Evolutionary conservation across 2,888 invertebrate genomes (phyloP), one percentile per base, ranked within the genome.

Genomic region (Eupithecia subfuscata): DNA sequence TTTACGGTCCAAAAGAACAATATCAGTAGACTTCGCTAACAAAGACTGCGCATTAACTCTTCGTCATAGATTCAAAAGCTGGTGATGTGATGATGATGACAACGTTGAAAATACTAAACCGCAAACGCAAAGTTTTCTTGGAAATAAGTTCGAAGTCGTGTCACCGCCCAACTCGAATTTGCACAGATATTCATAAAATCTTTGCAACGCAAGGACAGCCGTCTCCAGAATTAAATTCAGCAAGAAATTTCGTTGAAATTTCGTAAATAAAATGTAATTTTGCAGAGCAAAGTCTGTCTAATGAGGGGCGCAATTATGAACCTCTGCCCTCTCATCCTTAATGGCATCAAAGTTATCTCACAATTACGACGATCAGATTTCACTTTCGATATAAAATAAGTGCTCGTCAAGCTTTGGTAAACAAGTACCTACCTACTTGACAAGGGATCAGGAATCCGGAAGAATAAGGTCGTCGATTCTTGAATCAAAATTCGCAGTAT

Each of bases 251-350:
- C 81, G 83, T 81, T 83, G 84, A 85, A 88, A 87, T 86, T 87
- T 85, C 84, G 85, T 88, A 87, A 89, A 89, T 89, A 88, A 86
- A 88, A 88, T 87, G 86, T 89, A 87, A 90, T 90, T 90, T 87
- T 64, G 85, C 84, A 77, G 83, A 85, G 85, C 85, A 84, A 60
- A 82, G 82, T 80, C 84, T 81, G 83, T 83, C 86, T 90, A 90
- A 91, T 90, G 91, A 90, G 88, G 87, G 85, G 79, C 87, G 88
- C 89, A 90, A 91, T 91, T 89, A 90, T 87, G 84, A 87, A 85
- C 83, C 86, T 82, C 85, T 81, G 82, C 83, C 84, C 84, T 86
- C 86, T 86, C 85, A 86, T 84, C 84, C 83, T 79, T 87, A 87
- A 85, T 60, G 83, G 85, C 84, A 85, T 85, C 83, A 83, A 83